Conservation (phyloP, 2,113 vertebrate species). For the Grammomys surdaster region DNA sequence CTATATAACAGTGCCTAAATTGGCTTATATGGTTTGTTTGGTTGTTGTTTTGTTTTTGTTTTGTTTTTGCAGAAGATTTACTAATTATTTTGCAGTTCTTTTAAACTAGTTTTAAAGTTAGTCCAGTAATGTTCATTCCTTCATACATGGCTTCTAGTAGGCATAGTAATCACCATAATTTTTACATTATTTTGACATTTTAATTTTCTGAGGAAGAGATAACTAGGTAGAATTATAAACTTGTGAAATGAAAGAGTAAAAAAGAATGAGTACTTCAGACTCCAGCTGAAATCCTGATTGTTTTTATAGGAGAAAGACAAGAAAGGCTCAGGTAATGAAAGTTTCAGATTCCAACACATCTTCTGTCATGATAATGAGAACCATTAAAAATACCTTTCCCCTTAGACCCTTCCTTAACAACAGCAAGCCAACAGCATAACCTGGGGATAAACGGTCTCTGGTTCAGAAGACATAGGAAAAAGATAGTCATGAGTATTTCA, state of each 20-base stretch:
- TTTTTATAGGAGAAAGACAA: not conserved
- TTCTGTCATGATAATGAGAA: not conserved
- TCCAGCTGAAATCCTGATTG: not conserved
- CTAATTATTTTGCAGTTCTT: slow-evolving; percentile 16
- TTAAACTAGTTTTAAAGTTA: slow-evolving; percentile 9
- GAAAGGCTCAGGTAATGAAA: not conserved
- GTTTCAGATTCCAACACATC: not conserved
- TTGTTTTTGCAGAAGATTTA: not conserved
- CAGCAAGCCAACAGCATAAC: not conserved
- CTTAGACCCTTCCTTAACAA: not conserved
- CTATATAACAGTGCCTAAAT: not conserved
- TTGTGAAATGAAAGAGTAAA: not conserved
- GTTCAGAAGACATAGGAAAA: not conserved
- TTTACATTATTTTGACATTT: not conserved
- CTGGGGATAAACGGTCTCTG: not conserved
- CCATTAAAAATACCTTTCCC: not conserved
- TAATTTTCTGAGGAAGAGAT: not conserved
- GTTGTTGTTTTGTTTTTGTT: too few relatives aligned
- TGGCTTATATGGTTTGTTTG: not conserved
- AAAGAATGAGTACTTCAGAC: not conserved
- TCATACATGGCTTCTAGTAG: not conserved
- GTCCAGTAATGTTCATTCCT: not conserved
- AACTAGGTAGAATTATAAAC: not conserved
- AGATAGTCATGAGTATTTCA: not conserved
- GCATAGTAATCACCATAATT: not conserved